Evolutionary conservation across 2,113 vertebrate genomes (phyloP).

Genomic region (Lepidothrix coronata): DNA sequence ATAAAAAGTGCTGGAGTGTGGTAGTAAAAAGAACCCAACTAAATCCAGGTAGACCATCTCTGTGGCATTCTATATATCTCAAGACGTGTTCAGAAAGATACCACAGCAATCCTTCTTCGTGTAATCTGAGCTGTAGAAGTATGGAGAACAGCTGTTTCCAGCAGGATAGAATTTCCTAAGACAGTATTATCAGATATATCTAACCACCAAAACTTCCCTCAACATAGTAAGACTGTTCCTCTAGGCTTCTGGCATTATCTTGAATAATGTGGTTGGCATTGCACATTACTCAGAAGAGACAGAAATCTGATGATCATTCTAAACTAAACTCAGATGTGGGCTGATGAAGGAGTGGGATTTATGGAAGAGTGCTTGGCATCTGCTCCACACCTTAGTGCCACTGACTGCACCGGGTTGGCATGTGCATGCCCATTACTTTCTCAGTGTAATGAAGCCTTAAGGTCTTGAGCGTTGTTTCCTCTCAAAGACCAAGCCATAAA

Average conservation of each 20-base stretch:
- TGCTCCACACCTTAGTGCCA: background rate
- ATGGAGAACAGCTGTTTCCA: background rate
- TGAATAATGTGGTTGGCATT: background rate
- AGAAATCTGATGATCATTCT: background rate
- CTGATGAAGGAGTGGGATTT: background rate
- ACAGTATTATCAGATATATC: background rate
- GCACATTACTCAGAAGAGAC: background rate
- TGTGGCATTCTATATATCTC: background rate
- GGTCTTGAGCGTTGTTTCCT: background rate
- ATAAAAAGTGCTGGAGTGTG: background rate
- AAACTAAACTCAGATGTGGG: background rate
- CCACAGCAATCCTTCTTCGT: background rate
- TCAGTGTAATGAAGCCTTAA: background rate
- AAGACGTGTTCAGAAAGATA: background rate
- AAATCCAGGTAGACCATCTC: background rate
- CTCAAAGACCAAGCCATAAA: background rate
- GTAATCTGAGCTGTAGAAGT: background rate
- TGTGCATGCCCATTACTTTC: background rate
- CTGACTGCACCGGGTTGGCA: rapidly evolving
- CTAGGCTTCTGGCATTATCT: background rate
- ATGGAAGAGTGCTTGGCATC: background rate
- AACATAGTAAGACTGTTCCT: background rate
- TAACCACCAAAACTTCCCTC: background rate
- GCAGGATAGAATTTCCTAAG: background rate
- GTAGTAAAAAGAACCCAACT: background rate